Conservation (phyloP, 2,113 vertebrate species). For the Grammomys dolichurus region DNA sequence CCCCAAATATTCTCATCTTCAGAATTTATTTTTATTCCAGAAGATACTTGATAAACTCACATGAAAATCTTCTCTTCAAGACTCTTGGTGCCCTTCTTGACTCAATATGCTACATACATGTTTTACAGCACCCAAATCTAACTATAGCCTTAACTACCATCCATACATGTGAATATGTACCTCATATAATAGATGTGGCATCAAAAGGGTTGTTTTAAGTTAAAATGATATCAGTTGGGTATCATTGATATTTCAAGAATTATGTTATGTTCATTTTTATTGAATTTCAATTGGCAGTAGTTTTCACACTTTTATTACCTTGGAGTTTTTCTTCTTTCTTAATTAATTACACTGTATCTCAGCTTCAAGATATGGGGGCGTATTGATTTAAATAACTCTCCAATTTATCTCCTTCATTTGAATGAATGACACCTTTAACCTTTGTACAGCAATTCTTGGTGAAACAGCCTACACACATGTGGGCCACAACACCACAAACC, state of each 20-base stretch:
- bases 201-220: not conserved
- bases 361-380: constrained; percentile 28
- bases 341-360: constrained; percentile 44
- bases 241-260: constrained; percentile 40
- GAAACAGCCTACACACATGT: constrained; percentile 11
- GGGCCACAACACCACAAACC: not conserved
- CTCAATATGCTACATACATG: not conserved
- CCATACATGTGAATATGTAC: not conserved
- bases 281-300: not conserved
- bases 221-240: not conserved
- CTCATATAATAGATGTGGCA: not conserved
- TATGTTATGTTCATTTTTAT: constrained; percentile 27
- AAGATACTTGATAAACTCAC: constrained; percentile 15
- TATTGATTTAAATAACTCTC: constrained; percentile 55
- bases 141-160: not conserved
- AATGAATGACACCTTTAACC: constrained; percentile 42
- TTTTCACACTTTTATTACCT: constrained; percentile 12
- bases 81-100: not conserved
- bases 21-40: constrained; percentile 13
- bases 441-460: constrained; percentile 49
- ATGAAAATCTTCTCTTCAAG: not conserved
- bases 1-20: not conserved
- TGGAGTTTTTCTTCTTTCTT: constrained; percentile 50
- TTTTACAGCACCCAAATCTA: not conserved
- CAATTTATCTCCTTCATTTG: constrained; percentile 45